Percentiles rank a stretch among this genome's conserved stretches.
These are phyloP conservation scores for Calameuta filiformis DNA, from an alignment of 2,888 invertebrate genomes.

Conservation along the genomic window DNA sequence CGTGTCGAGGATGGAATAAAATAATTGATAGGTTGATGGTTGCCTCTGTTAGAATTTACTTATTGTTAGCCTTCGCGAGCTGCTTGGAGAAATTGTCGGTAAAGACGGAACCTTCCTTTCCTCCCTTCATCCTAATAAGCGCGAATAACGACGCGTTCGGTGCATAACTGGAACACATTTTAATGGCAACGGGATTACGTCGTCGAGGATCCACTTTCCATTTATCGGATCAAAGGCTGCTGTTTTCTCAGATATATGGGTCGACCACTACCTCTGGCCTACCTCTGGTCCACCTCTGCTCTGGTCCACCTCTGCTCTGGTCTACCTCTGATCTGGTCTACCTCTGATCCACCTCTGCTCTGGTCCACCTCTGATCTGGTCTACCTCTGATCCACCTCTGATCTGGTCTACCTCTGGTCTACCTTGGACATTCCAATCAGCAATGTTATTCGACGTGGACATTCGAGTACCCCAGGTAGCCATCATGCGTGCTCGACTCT, in stretches of 20 bases:
- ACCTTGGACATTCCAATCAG: background rate
- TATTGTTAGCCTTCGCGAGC: background rate
- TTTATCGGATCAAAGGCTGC: background rate
- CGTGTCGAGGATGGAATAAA: background rate
- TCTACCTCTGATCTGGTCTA: too few species aligned
- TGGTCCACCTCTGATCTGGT: too few species aligned
- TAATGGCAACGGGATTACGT: background rate
- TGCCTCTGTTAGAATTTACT: background rate
- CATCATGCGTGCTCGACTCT: background rate
- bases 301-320: too few species aligned
- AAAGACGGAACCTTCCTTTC: background rate
- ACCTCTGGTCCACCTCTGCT: too few species aligned
- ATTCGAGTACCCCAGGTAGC: background rate
- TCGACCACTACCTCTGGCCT: background rate
- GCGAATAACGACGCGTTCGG: background rate
- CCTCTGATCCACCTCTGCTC: too few species aligned
- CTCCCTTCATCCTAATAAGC: background rate
- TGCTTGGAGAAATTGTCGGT: background rate
- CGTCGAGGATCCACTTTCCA: background rate
- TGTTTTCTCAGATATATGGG: background rate
- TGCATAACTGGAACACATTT: background rate
- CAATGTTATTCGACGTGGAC: background rate
- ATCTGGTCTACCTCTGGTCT: background rate
- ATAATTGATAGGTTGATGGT: background rate
- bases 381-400: too few species aligned